Conservation (phyloP, 2,797 vertebrate genomes). For the Nyctibius grandis region DNA sequence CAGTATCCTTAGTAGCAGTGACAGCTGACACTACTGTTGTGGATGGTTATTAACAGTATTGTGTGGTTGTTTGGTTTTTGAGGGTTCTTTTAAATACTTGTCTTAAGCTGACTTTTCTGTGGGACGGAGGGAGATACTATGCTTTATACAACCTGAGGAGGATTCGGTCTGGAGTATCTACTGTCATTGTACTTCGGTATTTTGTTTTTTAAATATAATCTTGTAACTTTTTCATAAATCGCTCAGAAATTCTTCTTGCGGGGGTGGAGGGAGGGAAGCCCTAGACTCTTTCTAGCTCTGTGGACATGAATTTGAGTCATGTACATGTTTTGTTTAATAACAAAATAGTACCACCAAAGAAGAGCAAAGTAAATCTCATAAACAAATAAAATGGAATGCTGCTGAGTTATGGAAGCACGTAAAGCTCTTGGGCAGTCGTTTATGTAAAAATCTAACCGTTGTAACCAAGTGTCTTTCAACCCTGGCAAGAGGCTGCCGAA, state of each 20-base stretch:
- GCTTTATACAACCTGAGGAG: not conserved
- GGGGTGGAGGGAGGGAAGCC: accelerated
- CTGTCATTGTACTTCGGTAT: not conserved
- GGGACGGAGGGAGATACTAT: not conserved
- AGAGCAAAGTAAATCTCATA: not conserved
- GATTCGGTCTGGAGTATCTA: not conserved
- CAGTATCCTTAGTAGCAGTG: not conserved
- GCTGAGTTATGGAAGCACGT: not conserved
- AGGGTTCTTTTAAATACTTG: not conserved
- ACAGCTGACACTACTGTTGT: accelerated
- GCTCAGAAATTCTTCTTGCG: not conserved
- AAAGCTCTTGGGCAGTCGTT: not conserved
- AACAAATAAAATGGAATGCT: not conserved
- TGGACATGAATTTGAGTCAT: not conserved
- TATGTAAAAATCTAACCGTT: not conserved
- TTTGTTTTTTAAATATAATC: not conserved
- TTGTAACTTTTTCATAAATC: not conserved
- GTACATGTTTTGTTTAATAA: not conserved
- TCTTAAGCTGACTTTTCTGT: not conserved
- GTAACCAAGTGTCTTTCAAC: not conserved
- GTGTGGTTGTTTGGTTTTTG: not conserved
- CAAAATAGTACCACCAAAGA: not conserved
- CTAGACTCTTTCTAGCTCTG: not conserved
- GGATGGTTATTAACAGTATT: not conserved
- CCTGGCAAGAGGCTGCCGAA: not conserved